Evolutionary conservation across 2,113 vertebrate genomes (phyloP).

Genomic region (Tichodroma muraria): DNA sequence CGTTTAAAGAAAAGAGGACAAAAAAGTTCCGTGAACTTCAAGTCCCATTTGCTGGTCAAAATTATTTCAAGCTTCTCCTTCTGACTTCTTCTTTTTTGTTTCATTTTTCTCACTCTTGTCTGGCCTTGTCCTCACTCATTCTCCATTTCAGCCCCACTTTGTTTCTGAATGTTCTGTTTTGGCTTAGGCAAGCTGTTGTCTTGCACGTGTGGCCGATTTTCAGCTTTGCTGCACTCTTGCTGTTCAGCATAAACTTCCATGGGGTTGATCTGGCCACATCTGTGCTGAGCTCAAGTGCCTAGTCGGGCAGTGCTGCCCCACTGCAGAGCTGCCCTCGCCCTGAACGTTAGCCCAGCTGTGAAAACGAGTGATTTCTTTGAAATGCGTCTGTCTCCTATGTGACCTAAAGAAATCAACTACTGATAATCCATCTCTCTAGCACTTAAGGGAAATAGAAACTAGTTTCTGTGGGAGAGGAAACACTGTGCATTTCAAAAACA

Average conservation of each 20-base stretch:
- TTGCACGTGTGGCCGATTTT: neutral
- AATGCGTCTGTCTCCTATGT: neutral
- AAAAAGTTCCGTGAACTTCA: neutral
- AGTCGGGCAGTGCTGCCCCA: no score
- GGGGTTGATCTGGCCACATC: neutral
- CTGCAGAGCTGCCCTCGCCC: neutral
- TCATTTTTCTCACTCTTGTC: neutral
- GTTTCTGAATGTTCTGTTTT: neutral
- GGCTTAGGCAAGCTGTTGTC: neutral
- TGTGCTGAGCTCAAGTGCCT: neutral
- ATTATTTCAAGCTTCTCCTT: neutral
- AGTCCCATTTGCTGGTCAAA: neutral
- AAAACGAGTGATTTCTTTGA: constrained; percentile 46
- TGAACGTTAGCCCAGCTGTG: accelerated
- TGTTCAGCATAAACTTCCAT: neutral
- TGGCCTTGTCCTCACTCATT: neutral
- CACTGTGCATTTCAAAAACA: neutral
- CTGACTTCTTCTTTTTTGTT: neutral
- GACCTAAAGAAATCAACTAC: neutral
- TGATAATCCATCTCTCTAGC: constrained; percentile 5
- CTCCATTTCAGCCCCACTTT: neutral
- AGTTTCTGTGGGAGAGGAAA: constrained; percentile 23
- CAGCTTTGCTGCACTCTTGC: neutral
- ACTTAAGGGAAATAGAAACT: constrained; percentile 49
- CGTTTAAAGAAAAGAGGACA: neutral